Conservation (phyloP, 2,888 invertebrate genomes). For the Pristionchus mayeri region DNA sequence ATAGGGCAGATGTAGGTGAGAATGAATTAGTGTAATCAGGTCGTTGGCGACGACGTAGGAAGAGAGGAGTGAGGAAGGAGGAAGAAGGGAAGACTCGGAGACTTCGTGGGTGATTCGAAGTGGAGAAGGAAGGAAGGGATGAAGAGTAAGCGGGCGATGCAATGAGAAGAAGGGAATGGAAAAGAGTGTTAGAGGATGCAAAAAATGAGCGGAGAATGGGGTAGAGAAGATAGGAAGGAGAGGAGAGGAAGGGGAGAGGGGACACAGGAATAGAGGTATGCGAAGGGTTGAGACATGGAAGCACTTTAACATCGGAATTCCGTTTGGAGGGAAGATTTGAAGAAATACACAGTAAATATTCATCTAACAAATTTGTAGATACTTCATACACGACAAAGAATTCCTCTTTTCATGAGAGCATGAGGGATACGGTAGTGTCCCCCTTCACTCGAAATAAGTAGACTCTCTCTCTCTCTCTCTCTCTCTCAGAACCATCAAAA, state of each 20-base stretch:
- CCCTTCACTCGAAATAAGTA: too few species aligned
- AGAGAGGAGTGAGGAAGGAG: too few species aligned
- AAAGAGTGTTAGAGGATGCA: constrained; percentile 52
- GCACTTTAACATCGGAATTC: constrained; percentile 12
- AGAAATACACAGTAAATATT: too few species aligned
- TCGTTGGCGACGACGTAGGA: too few species aligned
- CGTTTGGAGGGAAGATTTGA: background rate
- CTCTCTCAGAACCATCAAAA: background rate
- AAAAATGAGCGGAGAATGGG: constrained; percentile 42
- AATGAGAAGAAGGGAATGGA: constrained; percentile 50
- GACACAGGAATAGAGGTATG: constrained; percentile 26
- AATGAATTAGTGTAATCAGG: too few species aligned
- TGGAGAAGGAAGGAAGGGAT: constrained; percentile 34
- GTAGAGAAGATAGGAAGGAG: constrained; percentile 8
- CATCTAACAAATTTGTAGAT: background rate
- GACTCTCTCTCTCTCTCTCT: too few species aligned
- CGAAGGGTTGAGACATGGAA: background rate
- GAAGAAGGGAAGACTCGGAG: background rate
- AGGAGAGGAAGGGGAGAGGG: constrained; percentile 8
- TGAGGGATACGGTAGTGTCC: too few species aligned
- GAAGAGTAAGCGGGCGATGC: constrained; percentile 39
- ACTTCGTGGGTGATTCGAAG: constrained; percentile 51
- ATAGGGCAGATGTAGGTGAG: too few species aligned
- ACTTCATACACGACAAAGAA: too few species aligned
- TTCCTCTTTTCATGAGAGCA: too few species aligned